Percentiles rank a stretch among this genome's conserved stretches.
These are phyloP conservation scores for Cyprinodon variegatus DNA, from an alignment of 2,113 vertebrate genomes.

Conservation along the genomic window DNA sequence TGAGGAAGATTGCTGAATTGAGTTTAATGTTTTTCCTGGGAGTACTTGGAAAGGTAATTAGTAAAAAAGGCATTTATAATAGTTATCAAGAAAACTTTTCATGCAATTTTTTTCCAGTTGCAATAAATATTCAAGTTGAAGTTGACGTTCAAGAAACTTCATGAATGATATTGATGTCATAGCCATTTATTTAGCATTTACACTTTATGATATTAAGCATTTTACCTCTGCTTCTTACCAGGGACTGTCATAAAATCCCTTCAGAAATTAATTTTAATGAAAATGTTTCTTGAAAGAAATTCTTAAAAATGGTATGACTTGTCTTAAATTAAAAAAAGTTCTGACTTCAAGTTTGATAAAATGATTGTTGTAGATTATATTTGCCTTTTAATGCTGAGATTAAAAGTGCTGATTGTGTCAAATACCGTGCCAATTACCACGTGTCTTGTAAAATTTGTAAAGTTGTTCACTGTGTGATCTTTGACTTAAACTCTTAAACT, in stretches of 20 bases:
- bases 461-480: neutral
- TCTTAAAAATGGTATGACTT: neutral
- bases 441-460: conserved; percentile 5
- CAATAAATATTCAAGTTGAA: no score
- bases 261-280: neutral
- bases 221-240: neutral
- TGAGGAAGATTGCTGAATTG: neutral
- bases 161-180: neutral
- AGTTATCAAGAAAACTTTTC: neutral
- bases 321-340: neutral
- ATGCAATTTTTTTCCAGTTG: no score
- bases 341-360: neutral
- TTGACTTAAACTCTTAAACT: conserved; percentile 1
- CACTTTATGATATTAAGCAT: neutral
- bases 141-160: neutral
- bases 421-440: conserved; percentile 20
- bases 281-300: neutral
- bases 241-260: neutral
- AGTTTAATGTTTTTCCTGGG: neutral
- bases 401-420: conserved; percentile 30
- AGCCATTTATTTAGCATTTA: no score
- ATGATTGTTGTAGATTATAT: neutral
- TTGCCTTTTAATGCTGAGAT: conserved; percentile 39
- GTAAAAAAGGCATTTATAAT: neutral
- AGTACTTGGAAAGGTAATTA: neutral